These are phyloP conservation scores for Drosophila neotestacea DNA, from an alignment of 2,888 invertebrate species.

Conservation along the genomic window DNA sequence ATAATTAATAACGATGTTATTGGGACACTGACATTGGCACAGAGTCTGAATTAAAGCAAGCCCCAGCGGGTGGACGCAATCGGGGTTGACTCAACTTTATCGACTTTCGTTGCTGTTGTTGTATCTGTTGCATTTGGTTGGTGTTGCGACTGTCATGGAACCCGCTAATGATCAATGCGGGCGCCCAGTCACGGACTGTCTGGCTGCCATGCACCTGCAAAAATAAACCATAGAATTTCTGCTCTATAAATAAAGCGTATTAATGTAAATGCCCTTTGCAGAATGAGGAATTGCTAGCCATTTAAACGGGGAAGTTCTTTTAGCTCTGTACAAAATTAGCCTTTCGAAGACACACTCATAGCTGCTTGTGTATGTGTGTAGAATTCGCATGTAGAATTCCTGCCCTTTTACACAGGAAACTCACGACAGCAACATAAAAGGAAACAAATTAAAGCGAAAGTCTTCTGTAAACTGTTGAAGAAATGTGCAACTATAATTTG, in stretches of 20 bases:
- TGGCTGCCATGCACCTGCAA: slow-evolving; percentile 60
- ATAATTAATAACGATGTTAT: slow-evolving; percentile 66
- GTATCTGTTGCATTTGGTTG: slow-evolving; percentile 14
- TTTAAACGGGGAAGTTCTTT: slow-evolving; percentile 62
- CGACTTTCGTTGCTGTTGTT: slow-evolving; percentile 21
- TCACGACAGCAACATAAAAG: slow-evolving; percentile 28
- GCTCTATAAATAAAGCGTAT: slow-evolving; percentile 64
- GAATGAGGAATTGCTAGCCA: slow-evolving; percentile 69
- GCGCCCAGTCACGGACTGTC: slow-evolving; percentile 51
- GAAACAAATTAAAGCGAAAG: slow-evolving; percentile 49
- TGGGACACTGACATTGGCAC: slow-evolving; percentile 59
- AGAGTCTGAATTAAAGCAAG: slow-evolving; percentile 40
- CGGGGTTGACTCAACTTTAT: too few species aligned
- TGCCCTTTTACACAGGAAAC: slow-evolving; percentile 68
- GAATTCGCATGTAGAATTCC: slow-evolving; percentile 47
- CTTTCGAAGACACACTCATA: slow-evolving; percentile 13
- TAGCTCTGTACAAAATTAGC: slow-evolving; percentile 56
- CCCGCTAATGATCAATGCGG: slow-evolving; percentile 70
- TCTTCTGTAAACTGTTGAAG: slow-evolving; percentile 38
- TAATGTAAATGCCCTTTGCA: slow-evolving; percentile 74
- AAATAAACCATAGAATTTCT: slow-evolving; percentile 59
- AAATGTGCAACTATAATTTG: slow-evolving; percentile 48
- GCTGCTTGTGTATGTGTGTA: slow-evolving; percentile 1
- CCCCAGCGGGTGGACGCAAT: slow-evolving; percentile 46
- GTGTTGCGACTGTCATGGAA: slow-evolving; percentile 54